phyloP scores from a whole-genome alignment of 2,797 vertebrate genomes.

The Ataeniobius toweri region DNA sequence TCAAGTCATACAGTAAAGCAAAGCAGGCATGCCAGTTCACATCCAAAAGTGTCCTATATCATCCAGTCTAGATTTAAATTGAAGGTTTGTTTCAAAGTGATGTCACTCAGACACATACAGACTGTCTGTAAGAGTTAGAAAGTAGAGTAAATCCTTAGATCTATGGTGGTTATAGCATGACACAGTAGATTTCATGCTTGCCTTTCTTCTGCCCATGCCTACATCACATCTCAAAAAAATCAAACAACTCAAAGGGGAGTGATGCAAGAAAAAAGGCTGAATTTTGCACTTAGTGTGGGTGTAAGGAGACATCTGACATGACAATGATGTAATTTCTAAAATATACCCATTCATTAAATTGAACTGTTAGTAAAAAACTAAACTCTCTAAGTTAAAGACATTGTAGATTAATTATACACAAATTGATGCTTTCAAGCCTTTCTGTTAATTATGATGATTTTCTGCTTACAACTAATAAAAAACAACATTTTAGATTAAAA shows the following conservation, averaged over 20 bases:
- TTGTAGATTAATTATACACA: not conserved
- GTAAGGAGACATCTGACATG: constrained; percentile 14
- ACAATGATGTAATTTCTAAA: constrained; percentile 18
- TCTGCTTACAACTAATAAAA: not conserved
- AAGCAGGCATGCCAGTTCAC: not conserved
- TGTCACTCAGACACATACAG: constrained; percentile 1
- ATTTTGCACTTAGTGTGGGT: constrained; percentile 14
- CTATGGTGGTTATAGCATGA: constrained; percentile 31
- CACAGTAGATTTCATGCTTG: constrained; percentile 39
- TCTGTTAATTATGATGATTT: not conserved
- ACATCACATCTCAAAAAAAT: constrained; percentile 45
- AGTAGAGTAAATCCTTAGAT: constrained; percentile 25
- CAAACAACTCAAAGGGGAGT: constrained; percentile 52
- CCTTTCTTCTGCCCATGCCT: constrained; percentile 36
- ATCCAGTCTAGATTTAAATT: not conserved
- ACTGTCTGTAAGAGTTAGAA: constrained; percentile 33
- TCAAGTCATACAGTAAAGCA: not conserved
- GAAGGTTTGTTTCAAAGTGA: not conserved
- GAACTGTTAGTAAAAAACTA: not conserved
- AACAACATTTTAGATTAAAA: not conserved
- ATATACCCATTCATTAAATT: not conserved
- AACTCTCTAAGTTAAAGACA: not conserved
- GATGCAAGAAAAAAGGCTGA: constrained; percentile 58
- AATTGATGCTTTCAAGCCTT: not conserved
- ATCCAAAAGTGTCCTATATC: not conserved